Evolutionary conservation across 2,888 invertebrate genomes (phyloP).

Genomic region (Dendrolimus pini): DNA sequence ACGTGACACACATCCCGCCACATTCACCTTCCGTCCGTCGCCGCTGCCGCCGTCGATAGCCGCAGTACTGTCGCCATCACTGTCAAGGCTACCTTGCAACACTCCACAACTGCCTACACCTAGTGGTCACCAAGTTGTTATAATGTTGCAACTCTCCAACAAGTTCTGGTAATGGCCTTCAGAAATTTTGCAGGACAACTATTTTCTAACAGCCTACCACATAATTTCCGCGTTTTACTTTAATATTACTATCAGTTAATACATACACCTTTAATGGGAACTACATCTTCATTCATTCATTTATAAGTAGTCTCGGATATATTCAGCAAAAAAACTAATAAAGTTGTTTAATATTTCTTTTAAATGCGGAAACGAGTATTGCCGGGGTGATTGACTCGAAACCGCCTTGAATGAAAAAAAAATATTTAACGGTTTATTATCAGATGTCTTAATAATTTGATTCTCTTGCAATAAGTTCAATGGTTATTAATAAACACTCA

Average conservation of each 20-base stretch:
- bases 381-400: slow-evolving; percentile 35
- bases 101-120: slow-evolving; percentile 36
- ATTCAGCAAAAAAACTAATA: not conserved
- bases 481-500: slow-evolving; percentile 14
- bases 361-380: slow-evolving; percentile 20
- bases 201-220: slow-evolving; percentile 16
- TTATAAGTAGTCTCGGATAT: not conserved
- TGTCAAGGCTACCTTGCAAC: slow-evolving; percentile 71
- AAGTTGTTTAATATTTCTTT: not conserved
- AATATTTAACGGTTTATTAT: slow-evolving; percentile 9
- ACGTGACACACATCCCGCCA: slow-evolving; percentile 64
- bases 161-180: slow-evolving; percentile 35
- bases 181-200: slow-evolving; percentile 24
- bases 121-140: slow-evolving; percentile 44
- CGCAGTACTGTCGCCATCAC: slow-evolving; percentile 36
- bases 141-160: slow-evolving; percentile 39
- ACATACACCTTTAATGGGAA: no score
- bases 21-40: slow-evolving; percentile 68
- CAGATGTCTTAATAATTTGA: slow-evolving; percentile 6
- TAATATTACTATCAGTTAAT: no score
- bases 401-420: slow-evolving; percentile 28
- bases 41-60: slow-evolving; percentile 28
- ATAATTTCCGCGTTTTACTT: slow-evolving; percentile 20
- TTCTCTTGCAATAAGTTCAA: slow-evolving; percentile 9
- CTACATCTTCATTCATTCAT: slow-evolving; percentile 3